Percentiles rank a stretch among this genome's conserved stretches.
Evolutionary conservation across 2,797 vertebrate species (phyloP).

Genomic region (Sebastes miniatus): DNA sequence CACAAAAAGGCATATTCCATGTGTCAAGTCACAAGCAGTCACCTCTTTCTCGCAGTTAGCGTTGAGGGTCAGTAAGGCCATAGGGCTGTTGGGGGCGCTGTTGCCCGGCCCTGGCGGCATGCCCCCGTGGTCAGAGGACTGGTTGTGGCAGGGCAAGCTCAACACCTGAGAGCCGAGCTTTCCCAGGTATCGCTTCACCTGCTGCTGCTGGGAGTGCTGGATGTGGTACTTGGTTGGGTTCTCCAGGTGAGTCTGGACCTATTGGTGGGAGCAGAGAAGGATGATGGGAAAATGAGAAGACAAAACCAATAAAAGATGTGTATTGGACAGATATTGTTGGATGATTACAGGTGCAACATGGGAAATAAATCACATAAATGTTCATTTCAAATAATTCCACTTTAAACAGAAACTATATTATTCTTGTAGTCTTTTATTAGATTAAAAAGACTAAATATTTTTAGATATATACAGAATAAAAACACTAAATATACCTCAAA

Average conservation of each 20-base stretch:
- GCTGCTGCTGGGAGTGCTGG: slow-evolving; percentile 97
- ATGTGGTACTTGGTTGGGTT: slow-evolving; percentile 99
- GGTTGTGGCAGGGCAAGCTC: slow-evolving; percentile 94
- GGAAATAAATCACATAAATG: not conserved
- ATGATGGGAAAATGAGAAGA: not conserved
- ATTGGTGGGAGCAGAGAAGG: not conserved
- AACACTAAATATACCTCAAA: slow-evolving; percentile 40
- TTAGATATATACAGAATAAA: slow-evolving; percentile 3
- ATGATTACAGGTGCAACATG: not conserved
- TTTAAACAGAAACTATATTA: not conserved
- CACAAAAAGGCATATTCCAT: not conserved
- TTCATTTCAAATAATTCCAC: not conserved
- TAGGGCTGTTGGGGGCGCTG: slow-evolving; percentile 99
- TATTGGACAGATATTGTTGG: not conserved
- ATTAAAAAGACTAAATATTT: slow-evolving; percentile 23
- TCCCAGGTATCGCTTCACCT: slow-evolving; percentile 97
- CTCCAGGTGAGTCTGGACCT: slow-evolving; percentile 99
- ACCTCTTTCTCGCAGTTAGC: slow-evolving; percentile 99
- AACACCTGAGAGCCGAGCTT: slow-evolving; percentile 93
- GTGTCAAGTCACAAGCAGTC: not conserved
- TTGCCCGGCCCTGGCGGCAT: slow-evolving; percentile 95
- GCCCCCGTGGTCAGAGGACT: slow-evolving; percentile 91
- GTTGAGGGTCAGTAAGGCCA: slow-evolving; percentile 97
- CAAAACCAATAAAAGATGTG: not conserved
- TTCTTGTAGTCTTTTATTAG: slow-evolving; percentile 16